Evolutionary conservation across 2,113 vertebrate genomes (phyloP), one percentile per base, ranked within the genome.

Genomic region (Bubo blakistoni): DNA sequence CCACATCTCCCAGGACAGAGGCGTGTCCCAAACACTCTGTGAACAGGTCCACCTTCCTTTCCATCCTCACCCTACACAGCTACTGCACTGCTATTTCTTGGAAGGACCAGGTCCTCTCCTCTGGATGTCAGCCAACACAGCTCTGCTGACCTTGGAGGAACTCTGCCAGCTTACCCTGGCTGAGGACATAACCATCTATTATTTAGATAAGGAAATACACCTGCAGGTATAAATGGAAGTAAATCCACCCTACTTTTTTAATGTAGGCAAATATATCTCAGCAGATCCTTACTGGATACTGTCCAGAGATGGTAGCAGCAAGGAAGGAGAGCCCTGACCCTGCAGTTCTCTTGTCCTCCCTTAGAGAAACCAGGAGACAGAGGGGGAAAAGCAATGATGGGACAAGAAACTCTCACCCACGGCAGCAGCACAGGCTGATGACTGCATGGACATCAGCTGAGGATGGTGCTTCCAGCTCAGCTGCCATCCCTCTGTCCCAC

Each of bases 151-250:
- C 96, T 78, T 94, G 79, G 63, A 90, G 84, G 78, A 95, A 38
- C 90, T 90, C 85, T 86, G 84, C 74, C 87, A 91, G 92, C 81
- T 84, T 91, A 51, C n/a, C 59, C 90, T 70, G 58, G 58, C 82
- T 51, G 55, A 88, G 69, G 82, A 95, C 88, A 51, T 47, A 84
- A 51, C 76, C 81, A 93, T 92, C 62, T 88, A 96, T 92, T 82
- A 93, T 93, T 90, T 80, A 95, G 79, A 81, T 86, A 88, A 90
- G 82, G 72, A 95, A 95, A 88, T 81, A 94, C 79, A 83, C 90
- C 82, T 81, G 76, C 54, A 92, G 85, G 72, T 73, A 83, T 71
- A 92, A 86, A 83, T 36, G 85, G 84, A 94, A 94, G 92, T 83
- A 95, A 87, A 90, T 81, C 73, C 71, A 86, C 81, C 40, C 70